These are phyloP conservation scores for Dromius quadrimaculatus DNA, from an alignment of 2,888 invertebrate genomes.

Conservation along the genomic window DNA sequence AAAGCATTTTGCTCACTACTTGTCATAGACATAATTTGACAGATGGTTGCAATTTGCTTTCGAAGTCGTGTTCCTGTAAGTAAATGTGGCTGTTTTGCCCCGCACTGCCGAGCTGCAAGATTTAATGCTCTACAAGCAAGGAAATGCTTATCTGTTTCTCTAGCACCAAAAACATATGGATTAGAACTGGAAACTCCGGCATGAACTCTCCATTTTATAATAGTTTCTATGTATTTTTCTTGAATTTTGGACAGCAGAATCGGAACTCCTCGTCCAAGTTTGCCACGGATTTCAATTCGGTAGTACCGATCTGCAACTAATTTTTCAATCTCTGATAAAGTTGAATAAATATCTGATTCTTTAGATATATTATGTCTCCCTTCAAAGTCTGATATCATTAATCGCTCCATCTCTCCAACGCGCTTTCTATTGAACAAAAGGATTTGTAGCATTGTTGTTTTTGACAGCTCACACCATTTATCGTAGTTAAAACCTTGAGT, in stretches of 20 bases:
- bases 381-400: not conserved
- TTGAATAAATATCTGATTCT: not conserved
- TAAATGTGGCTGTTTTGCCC: not conserved
- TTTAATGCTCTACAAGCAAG: not conserved
- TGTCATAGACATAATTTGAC: not conserved
- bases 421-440: not conserved
- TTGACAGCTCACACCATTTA: not conserved
- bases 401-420: not conserved
- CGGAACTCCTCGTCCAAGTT: not conserved
- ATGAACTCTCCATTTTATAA: not conserved
- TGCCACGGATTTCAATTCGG: not conserved
- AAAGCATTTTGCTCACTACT: not conserved
- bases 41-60: not conserved
- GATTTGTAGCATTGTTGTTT: not conserved
- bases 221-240: not conserved
- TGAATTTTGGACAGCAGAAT: not conserved
- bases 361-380: conserved; percentile 1
- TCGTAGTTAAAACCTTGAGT: not conserved
- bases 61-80: not conserved
- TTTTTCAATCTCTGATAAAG: not conserved
- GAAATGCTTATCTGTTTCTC: not conserved
- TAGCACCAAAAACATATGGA: conserved; percentile 2
- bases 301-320: not conserved
- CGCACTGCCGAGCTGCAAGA: not conserved
- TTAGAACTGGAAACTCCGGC: not conserved